Conservation (phyloP, 2,888 invertebrate genomes). For the Lepidochitona cinerea region DNA sequence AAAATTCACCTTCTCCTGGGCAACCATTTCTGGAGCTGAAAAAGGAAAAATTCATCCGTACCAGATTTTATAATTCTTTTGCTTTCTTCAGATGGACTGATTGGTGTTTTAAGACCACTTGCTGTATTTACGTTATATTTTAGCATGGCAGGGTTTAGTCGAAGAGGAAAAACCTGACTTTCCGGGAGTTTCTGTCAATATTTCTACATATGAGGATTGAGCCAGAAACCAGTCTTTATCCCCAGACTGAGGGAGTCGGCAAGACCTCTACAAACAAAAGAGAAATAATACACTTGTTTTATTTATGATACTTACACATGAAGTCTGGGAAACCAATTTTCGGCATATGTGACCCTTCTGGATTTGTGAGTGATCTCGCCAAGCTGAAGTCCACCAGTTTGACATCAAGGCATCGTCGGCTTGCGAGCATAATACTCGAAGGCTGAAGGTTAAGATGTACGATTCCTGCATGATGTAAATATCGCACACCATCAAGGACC, state of each 20-base stretch:
- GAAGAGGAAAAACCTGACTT: no score
- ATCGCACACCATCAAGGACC: slow-evolving; percentile 76
- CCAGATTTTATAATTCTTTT: no score
- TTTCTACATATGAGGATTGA: no score
- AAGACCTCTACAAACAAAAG: no score
- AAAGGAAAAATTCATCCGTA: slow-evolving; percentile 21
- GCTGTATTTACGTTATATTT: no score
- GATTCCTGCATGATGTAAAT: slow-evolving; percentile 91
- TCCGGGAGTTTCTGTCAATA: no score
- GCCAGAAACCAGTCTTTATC: no score
- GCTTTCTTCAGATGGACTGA: no score
- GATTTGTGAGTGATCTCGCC: slow-evolving; percentile 74
- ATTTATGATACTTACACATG: slow-evolving; percentile 63
- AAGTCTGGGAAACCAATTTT: slow-evolving; percentile 65
- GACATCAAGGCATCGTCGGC: slow-evolving; percentile 74
- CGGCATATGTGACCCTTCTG: slow-evolving; percentile 48
- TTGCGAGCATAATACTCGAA: slow-evolving; percentile 94
- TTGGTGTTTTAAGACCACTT: no score
- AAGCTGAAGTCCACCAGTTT: slow-evolving; percentile 94
- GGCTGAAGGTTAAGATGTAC: slow-evolving; percentile 81
- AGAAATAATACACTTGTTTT: no score
- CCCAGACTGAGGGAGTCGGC: no score
- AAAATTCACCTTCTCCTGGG: slow-evolving; percentile 82
- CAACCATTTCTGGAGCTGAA: slow-evolving; percentile 89
- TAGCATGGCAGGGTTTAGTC: no score